These are phyloP conservation scores for Chrysogorgia sp. DNA, from an alignment of 92 coral and sea anemone species.

Conservation along the genomic window DNA sequence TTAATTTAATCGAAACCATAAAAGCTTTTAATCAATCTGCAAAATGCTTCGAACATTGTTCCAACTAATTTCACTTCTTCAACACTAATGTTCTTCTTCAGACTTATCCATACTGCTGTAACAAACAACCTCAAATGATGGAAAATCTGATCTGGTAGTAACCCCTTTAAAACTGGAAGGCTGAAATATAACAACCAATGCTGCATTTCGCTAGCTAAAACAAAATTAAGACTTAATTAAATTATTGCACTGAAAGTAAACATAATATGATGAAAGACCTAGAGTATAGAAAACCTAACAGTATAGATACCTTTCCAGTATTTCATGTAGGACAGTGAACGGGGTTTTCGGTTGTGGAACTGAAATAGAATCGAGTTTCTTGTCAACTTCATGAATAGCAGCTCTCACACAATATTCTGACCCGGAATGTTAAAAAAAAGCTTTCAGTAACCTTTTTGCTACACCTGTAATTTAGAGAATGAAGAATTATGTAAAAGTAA, in stretches of 20 bases:
- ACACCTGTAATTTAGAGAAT: slow-evolving; percentile 3
- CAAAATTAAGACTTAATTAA: neutral
- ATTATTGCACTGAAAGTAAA: neutral
- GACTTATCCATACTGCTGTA: slow-evolving; percentile 51
- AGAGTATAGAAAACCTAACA: no score
- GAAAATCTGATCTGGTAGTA: slow-evolving; percentile 35
- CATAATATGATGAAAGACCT: no score
- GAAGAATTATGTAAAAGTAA: no score
- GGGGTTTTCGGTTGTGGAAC: slow-evolving; percentile 61
- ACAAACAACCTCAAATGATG: slow-evolving; percentile 54
- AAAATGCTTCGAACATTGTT: slow-evolving; percentile 48
- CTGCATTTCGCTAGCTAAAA: slow-evolving; percentile 57
- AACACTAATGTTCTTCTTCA: slow-evolving; percentile 34
- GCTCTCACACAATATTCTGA: slow-evolving; percentile 32
- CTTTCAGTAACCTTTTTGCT: neutral
- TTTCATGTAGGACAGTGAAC: slow-evolving; percentile 48
- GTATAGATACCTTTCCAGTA: slow-evolving; percentile 56
- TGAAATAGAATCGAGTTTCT: slow-evolving; percentile 28
- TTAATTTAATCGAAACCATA: no score
- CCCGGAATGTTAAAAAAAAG: neutral
- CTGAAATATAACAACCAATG: slow-evolving; percentile 61
- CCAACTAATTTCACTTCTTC: slow-evolving; percentile 48
- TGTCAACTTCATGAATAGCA: slow-evolving; percentile 23
- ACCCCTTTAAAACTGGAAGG: slow-evolving; percentile 52
- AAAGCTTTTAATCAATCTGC: slow-evolving; percentile 50